phyloP scores from a whole-genome alignment of 1,140 invertebrate genomes.

The Drusus annulatus region DNA sequence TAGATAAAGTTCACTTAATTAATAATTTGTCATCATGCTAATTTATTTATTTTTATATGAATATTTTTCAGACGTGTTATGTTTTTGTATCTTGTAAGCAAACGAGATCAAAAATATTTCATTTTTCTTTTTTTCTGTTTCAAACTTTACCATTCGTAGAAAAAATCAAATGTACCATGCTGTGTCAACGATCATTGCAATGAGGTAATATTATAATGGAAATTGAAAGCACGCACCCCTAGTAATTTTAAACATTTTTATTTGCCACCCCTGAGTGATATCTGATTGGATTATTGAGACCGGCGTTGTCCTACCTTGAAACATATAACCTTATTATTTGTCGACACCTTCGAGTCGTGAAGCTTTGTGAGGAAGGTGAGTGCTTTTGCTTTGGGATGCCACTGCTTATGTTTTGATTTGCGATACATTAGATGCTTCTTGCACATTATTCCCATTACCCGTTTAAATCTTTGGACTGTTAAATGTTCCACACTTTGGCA shows the following conservation, averaged over 20 bases:
- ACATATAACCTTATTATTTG: not conserved
- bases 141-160: slow-evolving; percentile 65
- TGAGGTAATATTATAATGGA: slow-evolving; percentile 80
- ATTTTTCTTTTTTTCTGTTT: slow-evolving; percentile 56
- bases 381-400: slow-evolving; percentile 12
- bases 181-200: slow-evolving; percentile 90
- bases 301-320: not conserved
- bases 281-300: not conserved
- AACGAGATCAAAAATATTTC: slow-evolving; percentile 2
- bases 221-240: slow-evolving; percentile 50
- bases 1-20: no score
- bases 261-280: slow-evolving; percentile 29
- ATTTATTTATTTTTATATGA: no score
- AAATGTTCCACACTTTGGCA: no score
- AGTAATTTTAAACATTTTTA: slow-evolving; percentile 41
- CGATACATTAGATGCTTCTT: not conserved
- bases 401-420: slow-evolving; percentile 31
- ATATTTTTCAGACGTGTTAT: no score
- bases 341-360: not conserved
- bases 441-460: no score
- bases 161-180: slow-evolving; percentile 93
- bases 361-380: slow-evolving; percentile 2
- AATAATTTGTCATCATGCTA: no score
- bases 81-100: not conserved
- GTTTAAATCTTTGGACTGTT: no score